Evolutionary conservation across 2,797 vertebrate species (phyloP), one percentile per base, ranked within the genome.

Genomic region (Ceryle rudis): DNA sequence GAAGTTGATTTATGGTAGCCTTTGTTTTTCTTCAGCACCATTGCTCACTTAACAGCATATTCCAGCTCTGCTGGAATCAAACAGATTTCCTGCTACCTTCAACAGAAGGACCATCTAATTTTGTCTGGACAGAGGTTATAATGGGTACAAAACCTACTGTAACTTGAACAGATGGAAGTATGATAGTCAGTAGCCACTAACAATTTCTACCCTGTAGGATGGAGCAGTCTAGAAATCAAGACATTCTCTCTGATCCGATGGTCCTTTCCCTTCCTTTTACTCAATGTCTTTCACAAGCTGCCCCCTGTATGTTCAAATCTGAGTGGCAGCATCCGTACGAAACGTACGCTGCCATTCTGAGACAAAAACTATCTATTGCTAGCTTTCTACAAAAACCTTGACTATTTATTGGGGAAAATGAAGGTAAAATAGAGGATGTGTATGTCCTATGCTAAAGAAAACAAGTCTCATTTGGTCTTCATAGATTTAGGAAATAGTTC

Each of bases 401-500:
- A 42, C 9, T 29, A 58, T 20, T 73, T 74, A 44, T 72, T 35
- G 21, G 51, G 29, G 58, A 70, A 86, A 90, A 89, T n/a, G 16
- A 60, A 81, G 47, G 61, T 69, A 67, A 81, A 71, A 66, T 71
- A 84, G 23, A 78, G 47, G 20, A 31, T 11, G 35, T 18, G 23
- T 72, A 74, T 17, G 31, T 81, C 51, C 47, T 69, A 29, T 74
- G 77, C 33, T 75, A 78, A 86, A 96, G 73, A 95, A 94, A 96
- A 92, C 17, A 65, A 78, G 11, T 60, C 25, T 81, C 41, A 12
- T 39, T 66, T 94, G 58, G 64, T 58, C 82, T 89, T 85, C 78
- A 85, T 6, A 85, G 22, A 69, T 64, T 61, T 61, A 75, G 84
- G 62, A 92, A 90, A 91, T 33, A 20, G 37, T 93, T 95, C 62